Conservation (phyloP, 2,888 invertebrate species). For the Lordiphosa fenestrarum region DNA sequence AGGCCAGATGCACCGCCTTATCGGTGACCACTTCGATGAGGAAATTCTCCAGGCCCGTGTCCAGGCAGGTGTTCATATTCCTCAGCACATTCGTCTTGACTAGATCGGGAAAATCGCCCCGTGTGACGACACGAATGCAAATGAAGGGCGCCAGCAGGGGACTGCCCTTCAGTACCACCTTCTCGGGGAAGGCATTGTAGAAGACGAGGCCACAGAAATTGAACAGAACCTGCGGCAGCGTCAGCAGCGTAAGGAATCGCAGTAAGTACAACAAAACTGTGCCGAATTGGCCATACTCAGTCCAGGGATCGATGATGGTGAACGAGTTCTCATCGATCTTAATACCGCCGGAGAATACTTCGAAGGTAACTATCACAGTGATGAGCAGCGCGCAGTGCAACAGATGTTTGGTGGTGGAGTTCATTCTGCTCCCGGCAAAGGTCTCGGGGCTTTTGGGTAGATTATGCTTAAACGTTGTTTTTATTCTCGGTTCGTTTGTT, state of each 20-base stretch:
- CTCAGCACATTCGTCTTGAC: constrained; percentile 92
- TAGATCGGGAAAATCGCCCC: constrained; percentile 95
- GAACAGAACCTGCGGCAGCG: constrained; percentile 93
- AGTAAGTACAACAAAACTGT: constrained; percentile 88
- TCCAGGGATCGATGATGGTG: constrained; percentile 88
- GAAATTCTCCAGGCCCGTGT: constrained; percentile 96
- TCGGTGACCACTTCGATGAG: constrained; percentile 98
- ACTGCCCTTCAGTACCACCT: constrained; percentile 92
- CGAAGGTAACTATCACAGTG: constrained; percentile 87
- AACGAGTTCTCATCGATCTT: constrained; percentile 82
- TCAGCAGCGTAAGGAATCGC: constrained; percentile 90
- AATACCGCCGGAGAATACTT: constrained; percentile 85
- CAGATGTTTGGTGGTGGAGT: constrained; percentile 85
- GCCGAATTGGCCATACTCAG: constrained; percentile 88
- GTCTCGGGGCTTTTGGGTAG: not conserved
- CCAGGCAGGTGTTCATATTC: constrained; percentile 92
- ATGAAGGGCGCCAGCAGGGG: constrained; percentile 96
- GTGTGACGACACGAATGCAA: constrained; percentile 95
- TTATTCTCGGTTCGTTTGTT: not conserved
- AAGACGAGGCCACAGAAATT: constrained; percentile 90
- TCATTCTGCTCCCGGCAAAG: constrained; percentile 60
- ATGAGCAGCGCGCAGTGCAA: constrained; percentile 89
- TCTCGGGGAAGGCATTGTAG: constrained; percentile 97
- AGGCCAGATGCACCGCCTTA: constrained; percentile 88
- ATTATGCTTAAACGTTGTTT: not conserved